These are phyloP conservation scores for Melanaphis sacchari DNA, from an alignment of 1,140 invertebrate species.

Conservation along the genomic window DNA sequence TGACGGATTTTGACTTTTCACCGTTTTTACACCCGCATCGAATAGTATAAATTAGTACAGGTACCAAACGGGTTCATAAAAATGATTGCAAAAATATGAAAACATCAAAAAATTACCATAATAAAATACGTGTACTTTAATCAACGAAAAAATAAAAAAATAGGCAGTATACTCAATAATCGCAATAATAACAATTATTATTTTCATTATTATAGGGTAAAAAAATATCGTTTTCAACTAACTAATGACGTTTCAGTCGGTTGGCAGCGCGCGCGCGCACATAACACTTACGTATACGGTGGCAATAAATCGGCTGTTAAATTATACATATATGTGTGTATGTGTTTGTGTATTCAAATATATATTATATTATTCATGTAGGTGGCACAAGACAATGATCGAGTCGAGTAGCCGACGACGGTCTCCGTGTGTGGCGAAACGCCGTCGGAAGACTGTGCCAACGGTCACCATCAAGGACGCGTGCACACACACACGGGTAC, in stretches of 20 bases:
- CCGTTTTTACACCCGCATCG: background rate
- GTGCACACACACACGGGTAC: background rate
- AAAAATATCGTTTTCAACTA: too few species aligned
- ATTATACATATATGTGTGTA: background rate
- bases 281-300: background rate
- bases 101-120: background rate
- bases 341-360: too few species aligned
- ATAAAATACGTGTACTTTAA: background rate
- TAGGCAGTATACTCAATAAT: too few species aligned
- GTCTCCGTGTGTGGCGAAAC: conserved; percentile 41
- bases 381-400: background rate
- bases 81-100: background rate
- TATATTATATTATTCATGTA: too few species aligned
- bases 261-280: too few species aligned
- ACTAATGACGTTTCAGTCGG: too few species aligned
- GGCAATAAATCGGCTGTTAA: background rate
- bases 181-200: too few species aligned
- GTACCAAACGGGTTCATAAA: background rate
- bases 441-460: background rate
- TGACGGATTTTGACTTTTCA: background rate
- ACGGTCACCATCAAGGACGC: conserved; percentile 22
- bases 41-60: background rate
- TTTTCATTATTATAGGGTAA: too few species aligned
- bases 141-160: background rate
- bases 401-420: background rate